Conservation (phyloP, 2,797 vertebrate genomes). For the Pampus argenteus region DNA sequence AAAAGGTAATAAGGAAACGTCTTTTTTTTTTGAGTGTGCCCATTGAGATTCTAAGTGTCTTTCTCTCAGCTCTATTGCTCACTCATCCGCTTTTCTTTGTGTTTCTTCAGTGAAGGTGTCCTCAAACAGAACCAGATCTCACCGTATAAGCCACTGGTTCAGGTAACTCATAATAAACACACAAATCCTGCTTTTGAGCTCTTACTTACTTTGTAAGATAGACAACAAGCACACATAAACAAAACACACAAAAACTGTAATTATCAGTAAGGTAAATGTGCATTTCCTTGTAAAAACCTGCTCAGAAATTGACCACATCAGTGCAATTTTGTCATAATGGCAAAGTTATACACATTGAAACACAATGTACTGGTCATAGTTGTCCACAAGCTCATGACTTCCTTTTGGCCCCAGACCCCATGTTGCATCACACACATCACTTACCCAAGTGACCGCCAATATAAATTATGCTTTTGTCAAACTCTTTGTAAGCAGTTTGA, state of each 20-base stretch:
- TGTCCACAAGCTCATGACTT: conserved; percentile 8
- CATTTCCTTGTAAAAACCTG: not conserved
- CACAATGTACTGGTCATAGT: not conserved
- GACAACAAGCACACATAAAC: not conserved
- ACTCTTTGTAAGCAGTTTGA: not conserved
- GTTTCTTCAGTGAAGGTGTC: too few relatives aligned
- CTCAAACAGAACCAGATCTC: too few relatives aligned
- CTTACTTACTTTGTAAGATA: not conserved
- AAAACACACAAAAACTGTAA: not conserved
- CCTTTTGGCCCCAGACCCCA: not conserved
- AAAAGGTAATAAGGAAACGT: conserved; percentile 71
- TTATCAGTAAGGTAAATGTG: not conserved
- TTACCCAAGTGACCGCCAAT: not conserved
- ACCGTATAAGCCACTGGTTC: too few relatives aligned
- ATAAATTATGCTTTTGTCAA: conserved; percentile 3
- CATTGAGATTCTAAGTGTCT: too few relatives aligned
- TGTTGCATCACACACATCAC: conserved; percentile 7
- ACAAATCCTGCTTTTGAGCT: too few relatives aligned
- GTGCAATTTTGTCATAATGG: not conserved
- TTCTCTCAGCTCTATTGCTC: too few relatives aligned
- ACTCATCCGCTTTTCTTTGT: too few relatives aligned
- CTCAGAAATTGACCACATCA: rapidly evolving
- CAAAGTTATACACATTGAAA: not conserved
- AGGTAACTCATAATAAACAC: too few relatives aligned
- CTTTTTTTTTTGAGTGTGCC: conserved; percentile 34